A percentile compares a stretch with the other conserved stretches of the same genome.
Conservation (phyloP, 2,888 invertebrate species). For the Tipula confusa region DNA sequence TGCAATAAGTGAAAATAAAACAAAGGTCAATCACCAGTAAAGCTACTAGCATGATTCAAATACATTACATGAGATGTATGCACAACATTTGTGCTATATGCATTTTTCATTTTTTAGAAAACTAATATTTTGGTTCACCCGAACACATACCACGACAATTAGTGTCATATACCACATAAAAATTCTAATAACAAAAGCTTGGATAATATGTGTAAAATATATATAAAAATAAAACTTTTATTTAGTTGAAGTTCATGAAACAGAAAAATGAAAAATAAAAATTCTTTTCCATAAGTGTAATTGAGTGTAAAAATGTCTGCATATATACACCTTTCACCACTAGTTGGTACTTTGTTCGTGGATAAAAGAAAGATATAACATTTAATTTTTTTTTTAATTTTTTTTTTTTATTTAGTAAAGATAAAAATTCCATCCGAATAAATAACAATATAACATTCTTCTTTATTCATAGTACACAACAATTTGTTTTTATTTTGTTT, state of each 20-base stretch:
- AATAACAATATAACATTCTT: neutral
- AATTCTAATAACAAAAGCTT: too few relatives aligned
- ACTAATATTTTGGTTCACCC: too few relatives aligned
- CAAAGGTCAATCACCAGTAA: too few relatives aligned
- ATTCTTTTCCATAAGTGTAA: slow-evolving; percentile 12
- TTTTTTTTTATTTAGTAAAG: neutral
- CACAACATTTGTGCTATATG: too few relatives aligned
- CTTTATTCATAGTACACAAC: neutral
- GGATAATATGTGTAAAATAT: too few relatives aligned
- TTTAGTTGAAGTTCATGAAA: neutral
- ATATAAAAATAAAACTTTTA: neutral
- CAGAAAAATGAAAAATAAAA: neutral
- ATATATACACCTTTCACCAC: neutral
- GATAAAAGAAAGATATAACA: neutral
- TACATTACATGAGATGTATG: too few relatives aligned
- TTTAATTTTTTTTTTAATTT: neutral
- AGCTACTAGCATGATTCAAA: too few relatives aligned
- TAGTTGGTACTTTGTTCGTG: neutral
- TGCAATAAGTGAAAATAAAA: too few relatives aligned
- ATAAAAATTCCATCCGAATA: neutral
- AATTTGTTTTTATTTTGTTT: too few relatives aligned
- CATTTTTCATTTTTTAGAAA: too few relatives aligned
- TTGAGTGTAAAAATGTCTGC: slow-evolving; percentile 20
- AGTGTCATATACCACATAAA: too few relatives aligned
- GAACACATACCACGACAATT: too few relatives aligned